phyloP scores from a whole-genome alignment of 2,113 vertebrate genomes.

The Xiphorhynchus elegans region DNA sequence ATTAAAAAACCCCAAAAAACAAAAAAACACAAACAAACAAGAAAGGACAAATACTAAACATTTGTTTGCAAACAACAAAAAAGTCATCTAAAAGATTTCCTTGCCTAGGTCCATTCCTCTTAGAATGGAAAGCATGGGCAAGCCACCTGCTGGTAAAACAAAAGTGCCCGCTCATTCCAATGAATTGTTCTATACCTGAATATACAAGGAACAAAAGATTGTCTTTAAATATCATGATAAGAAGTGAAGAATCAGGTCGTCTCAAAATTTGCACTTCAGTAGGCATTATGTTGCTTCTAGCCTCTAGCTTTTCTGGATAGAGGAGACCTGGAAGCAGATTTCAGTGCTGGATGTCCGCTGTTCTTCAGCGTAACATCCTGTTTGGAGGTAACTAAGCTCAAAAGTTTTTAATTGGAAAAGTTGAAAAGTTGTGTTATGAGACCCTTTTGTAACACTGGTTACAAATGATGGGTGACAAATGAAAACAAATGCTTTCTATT shows the following conservation, averaged over 20 bases:
- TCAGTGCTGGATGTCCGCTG: background rate
- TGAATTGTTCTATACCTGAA: background rate
- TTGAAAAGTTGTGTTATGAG: rapidly evolving
- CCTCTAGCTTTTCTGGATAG: background rate
- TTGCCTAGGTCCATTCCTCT: background rate
- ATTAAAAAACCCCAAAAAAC: background rate
- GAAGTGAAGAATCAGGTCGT: background rate
- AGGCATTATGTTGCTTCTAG: background rate
- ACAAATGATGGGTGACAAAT: background rate
- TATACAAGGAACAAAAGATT: background rate
- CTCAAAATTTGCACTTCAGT: background rate
- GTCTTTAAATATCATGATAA: background rate
- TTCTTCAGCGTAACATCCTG: background rate
- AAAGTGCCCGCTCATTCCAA: background rate
- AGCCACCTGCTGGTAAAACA: background rate
- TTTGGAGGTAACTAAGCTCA: background rate
- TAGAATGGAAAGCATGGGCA: background rate
- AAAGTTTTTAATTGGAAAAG: background rate
- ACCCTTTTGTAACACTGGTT: background rate
- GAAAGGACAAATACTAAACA: background rate
- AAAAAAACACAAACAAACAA: background rate
- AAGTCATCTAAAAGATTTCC: background rate
- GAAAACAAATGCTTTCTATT: background rate
- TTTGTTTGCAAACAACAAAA: background rate
- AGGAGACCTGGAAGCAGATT: background rate